Conservation (phyloP, 1,140 invertebrate genomes). For the Zaprionus gabonicus region DNA sequence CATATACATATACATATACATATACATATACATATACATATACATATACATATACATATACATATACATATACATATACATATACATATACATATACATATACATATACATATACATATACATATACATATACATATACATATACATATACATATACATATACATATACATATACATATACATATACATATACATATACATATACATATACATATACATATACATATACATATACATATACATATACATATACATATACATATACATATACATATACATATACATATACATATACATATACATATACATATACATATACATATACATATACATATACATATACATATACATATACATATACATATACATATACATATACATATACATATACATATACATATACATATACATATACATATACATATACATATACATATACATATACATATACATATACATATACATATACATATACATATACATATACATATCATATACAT, state of each 20-base stretch:
- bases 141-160: background rate
- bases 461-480: constrained; percentile 4
- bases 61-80: background rate
- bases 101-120: constrained; percentile 5
- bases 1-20: constrained; percentile 1
- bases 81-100: background rate
- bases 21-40: background rate
- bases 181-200: background rate
- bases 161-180: background rate
- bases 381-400: background rate
- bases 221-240: background rate
- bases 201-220: background rate
- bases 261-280: background rate
- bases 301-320: background rate
- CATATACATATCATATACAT: constrained; percentile 10
- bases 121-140: constrained; percentile 1
- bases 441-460: constrained; percentile 1
- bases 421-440: background rate
- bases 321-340: background rate
- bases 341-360: constrained; percentile 8
- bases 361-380: background rate
- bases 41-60: background rate
- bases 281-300: background rate
- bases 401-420: background rate
- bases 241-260: background rate